phyloP scores from a whole-genome alignment of 2,797 vertebrate species.

The Darevskia nairensis region DNA sequence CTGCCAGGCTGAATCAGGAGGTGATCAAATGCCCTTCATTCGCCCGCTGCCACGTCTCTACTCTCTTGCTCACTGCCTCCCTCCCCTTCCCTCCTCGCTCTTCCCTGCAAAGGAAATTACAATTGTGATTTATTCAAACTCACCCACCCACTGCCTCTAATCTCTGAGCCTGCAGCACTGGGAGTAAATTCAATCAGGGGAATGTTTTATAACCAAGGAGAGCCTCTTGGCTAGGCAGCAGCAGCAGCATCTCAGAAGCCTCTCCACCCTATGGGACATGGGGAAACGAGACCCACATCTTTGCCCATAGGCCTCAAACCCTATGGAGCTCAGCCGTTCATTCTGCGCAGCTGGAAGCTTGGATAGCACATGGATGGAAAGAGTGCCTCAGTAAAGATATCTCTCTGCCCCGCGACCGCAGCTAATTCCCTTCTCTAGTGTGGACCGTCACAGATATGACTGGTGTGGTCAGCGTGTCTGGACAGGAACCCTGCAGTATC shows the following conservation, averaged over 20 bases:
- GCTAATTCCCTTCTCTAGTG: background rate
- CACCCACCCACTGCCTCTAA: constrained; percentile 13
- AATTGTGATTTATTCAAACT: constrained; percentile 27
- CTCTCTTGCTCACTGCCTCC: background rate
- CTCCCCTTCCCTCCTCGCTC: background rate
- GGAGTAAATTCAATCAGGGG: constrained; percentile 16
- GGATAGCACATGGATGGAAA: background rate
- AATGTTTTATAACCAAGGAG: constrained; percentile 13
- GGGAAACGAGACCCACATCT: background rate
- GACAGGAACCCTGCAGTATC: background rate
- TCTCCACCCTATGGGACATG: background rate
- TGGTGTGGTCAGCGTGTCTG: background rate
- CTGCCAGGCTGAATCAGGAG: background rate
- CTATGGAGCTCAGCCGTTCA: too few species aligned
- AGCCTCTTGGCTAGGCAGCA: background rate
- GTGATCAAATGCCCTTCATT: constrained; percentile 21
- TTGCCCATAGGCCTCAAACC: too few species aligned
- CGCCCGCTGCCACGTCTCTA: background rate
- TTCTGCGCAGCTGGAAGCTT: background rate
- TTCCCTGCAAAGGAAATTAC: constrained; percentile 19
- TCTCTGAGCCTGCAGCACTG: background rate
- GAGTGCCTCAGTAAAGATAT: background rate
- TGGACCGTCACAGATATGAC: background rate
- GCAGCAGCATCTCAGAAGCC: background rate
- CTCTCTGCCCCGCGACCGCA: rapidly evolving